phyloP scores from a whole-genome alignment of 2,113 vertebrate species.

The Paraplagusia blochii region DNA sequence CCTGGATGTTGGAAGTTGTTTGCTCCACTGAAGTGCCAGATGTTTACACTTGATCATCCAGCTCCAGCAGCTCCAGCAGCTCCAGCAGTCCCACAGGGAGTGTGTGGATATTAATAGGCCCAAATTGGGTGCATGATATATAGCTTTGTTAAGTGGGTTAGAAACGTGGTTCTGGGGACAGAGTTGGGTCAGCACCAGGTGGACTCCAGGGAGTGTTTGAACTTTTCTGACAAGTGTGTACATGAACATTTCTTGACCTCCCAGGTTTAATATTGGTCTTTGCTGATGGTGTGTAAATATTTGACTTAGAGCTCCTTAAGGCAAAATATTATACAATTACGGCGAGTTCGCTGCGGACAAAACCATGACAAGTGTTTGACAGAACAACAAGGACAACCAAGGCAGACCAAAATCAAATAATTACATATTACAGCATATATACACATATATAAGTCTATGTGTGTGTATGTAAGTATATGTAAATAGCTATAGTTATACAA shows the following conservation, averaged over 20 bases:
- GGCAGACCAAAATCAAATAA: no score
- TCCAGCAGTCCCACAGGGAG: conserved; percentile 29
- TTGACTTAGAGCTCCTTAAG: conserved; percentile 66
- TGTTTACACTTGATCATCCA: conserved; percentile 55
- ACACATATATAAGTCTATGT: no score
- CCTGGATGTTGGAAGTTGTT: conserved; percentile 21
- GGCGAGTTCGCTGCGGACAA: conserved; percentile 55
- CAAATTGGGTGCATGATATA: conserved; percentile 22
- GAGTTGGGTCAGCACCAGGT: conserved; percentile 36
- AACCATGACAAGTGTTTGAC: conserved; percentile 47
- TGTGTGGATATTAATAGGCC: conserved; percentile 47
- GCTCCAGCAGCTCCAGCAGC: conserved; percentile 24
- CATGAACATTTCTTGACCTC: conserved; percentile 41
- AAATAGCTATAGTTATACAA: no score
- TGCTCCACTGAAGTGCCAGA: conserved; percentile 24
- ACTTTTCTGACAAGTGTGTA: conserved; percentile 35
- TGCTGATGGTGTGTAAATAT: conserved; percentile 74
- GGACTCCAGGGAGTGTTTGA: conserved; percentile 39
- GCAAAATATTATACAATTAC: conserved; percentile 44
- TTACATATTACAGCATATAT: no score
- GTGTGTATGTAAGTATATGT: no score
- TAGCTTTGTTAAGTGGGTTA: conserved; percentile 39
- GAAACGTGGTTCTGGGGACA: conserved; percentile 31
- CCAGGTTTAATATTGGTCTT: conserved; percentile 66
- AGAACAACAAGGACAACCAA: no score